Evolutionary conservation across 2,797 vertebrate species (phyloP).

Genomic region (Tokudaia tokunoshimensis): DNA sequence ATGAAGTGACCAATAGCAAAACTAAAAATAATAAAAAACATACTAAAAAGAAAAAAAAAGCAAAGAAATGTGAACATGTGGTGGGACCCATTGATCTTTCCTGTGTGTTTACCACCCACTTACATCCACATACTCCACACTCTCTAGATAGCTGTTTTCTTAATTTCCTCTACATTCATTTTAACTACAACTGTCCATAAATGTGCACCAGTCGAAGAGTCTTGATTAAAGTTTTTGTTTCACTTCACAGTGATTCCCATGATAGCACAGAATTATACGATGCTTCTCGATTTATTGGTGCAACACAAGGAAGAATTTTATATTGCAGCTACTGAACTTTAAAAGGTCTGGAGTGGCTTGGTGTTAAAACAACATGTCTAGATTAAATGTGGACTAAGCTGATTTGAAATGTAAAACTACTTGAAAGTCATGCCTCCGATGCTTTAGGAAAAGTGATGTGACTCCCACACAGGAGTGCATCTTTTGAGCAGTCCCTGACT

Average conservation of each 20-base stretch:
- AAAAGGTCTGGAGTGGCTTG: slow-evolving; percentile 89
- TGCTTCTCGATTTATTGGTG: slow-evolving; percentile 88
- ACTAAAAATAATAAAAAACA: background rate
- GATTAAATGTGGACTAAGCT: slow-evolving; percentile 89
- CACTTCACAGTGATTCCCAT: slow-evolving; percentile 76
- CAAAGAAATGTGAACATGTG: background rate
- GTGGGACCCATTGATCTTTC: background rate
- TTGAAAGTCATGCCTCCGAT: slow-evolving; percentile 86
- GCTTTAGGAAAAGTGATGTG: slow-evolving; percentile 86
- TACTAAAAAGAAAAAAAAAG: background rate
- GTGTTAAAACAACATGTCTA: slow-evolving; percentile 90
- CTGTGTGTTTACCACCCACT: background rate
- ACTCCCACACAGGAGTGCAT: slow-evolving; percentile 83
- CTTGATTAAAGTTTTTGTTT: slow-evolving; percentile 77
- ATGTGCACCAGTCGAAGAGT: background rate
- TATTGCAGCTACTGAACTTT: slow-evolving; percentile 88
- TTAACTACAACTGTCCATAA: slow-evolving; percentile 29
- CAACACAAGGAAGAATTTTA: slow-evolving; percentile 87
- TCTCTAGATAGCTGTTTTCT: background rate
- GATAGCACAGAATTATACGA: slow-evolving; percentile 81
- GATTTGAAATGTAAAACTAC: slow-evolving; percentile 90
- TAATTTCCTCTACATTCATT: slow-evolving; percentile 3
- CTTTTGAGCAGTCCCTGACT: slow-evolving; percentile 68
- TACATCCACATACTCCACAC: background rate
- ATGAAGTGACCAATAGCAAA: slow-evolving; percentile 58